Base-by-base conservation (phyloP, 30 jellyfish, hydroid and myxozoan species). In the Aurelia sp. region DNA sequence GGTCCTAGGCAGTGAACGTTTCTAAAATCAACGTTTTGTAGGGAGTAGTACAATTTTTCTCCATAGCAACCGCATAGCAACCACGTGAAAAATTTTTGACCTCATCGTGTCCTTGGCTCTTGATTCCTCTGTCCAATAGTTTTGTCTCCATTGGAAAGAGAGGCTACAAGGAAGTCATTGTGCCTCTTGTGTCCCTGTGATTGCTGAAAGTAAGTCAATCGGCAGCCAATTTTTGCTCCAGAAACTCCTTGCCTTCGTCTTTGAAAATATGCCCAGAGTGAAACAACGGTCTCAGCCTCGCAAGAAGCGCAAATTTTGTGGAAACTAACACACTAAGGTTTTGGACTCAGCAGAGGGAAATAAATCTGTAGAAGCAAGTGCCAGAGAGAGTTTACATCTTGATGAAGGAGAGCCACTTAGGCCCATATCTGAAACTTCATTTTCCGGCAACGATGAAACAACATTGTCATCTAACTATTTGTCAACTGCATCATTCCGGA, bases 11-110 rank as follows among this genome's bases (percentile, higher is more conserved):
- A 57, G 5, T 19, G 31, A 7, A n/a, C 9, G 13, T 66, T 66
- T 21, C 40, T 66, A 7, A 66, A 15, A 66, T 24, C n/a, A 24
- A 66, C 52, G 51, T 66, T 66, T 66, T 66, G 21, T 66, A 24
- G 18, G 40, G 11, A 17, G 8, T 9, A 24, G 77, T 66, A 66
- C 57, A 66, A 24, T 24, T 66, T 21, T 66, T 20, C 5, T 66
- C 76, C 76, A 24, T 66, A 66, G 77, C 77, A 66, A 22, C 77
- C 77, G 40, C 77, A 66, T 66, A 18, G 77, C 77, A 66, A 66
- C 77, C 33, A 27, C 57, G 57, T 24, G 40, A 6, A 21, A 24
- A 66, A 27, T 57, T 57, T 24, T 57, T 24, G 40, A 66, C 51
- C 13, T 17, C 13, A 66, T 66, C 47, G 9, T 21, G 31, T 19